Percentiles rank a stretch among this genome's conserved stretches.
Evolutionary conservation across 2,888 invertebrate genomes (phyloP).

Genomic region (Nematopogon swammerdamellus): DNA sequence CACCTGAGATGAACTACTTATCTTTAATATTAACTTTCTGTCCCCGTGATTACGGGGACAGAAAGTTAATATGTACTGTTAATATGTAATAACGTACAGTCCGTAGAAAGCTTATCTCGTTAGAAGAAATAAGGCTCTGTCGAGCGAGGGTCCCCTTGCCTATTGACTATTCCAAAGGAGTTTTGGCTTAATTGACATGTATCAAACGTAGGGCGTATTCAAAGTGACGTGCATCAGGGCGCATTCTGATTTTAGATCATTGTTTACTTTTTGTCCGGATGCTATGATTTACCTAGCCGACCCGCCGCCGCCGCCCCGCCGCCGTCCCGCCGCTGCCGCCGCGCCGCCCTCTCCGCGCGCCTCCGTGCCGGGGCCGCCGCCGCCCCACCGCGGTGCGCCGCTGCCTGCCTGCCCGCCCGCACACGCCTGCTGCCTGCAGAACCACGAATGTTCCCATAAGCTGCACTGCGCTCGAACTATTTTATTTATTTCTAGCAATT

Average conservation of each 20-base stretch:
- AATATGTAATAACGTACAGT: no score
- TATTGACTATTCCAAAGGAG: neutral
- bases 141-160: no score
- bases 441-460: constrained; percentile 20
- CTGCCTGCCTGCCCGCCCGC: constrained; percentile 41
- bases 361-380: constrained; percentile 14
- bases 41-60: no score
- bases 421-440: constrained; percentile 17
- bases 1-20: no score
- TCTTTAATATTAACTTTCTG: no score
- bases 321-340: constrained; percentile 11
- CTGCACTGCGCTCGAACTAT: constrained; percentile 2
- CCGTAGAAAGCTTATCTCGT: no score
- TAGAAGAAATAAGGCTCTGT: no score
- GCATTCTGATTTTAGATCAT: constrained; percentile 27
- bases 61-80: no score
- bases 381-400: constrained; percentile 35
- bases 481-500: no score
- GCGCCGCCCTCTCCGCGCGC: constrained; percentile 18
- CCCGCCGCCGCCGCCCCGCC: constrained; percentile 10
- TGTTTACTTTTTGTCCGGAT: constrained; percentile 47
- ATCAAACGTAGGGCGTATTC: constrained; percentile 29
- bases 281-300: constrained; percentile 18
- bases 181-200: constrained; percentile 24
- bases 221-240: neutral